These are phyloP conservation scores for Agrotis segetum DNA, from an alignment of 2,888 invertebrate genomes.

Conservation along the genomic window DNA sequence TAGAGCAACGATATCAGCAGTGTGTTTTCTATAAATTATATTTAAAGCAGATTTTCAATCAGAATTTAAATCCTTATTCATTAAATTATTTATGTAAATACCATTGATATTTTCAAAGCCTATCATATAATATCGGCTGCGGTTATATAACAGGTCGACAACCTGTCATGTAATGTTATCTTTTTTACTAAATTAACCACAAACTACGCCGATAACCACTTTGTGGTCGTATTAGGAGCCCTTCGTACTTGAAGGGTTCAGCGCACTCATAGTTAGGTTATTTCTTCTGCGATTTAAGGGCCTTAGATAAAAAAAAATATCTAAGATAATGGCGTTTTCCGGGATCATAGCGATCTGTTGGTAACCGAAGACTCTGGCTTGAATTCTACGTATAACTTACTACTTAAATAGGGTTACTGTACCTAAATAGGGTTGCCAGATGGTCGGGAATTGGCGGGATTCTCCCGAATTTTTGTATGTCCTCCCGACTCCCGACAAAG, in stretches of 20 bases:
- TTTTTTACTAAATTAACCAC: conserved; percentile 58
- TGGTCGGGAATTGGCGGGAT: too few relatives aligned
- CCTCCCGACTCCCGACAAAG: too few relatives aligned
- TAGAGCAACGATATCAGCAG: too few relatives aligned
- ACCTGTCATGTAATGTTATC: conserved; percentile 55
- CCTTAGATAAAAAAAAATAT: too few relatives aligned
- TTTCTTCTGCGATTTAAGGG: conserved; percentile 13
- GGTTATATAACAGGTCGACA: conserved; percentile 51
- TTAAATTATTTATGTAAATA: conserved; percentile 7
- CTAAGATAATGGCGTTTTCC: conserved; percentile 15
- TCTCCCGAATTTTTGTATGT: too few relatives aligned
- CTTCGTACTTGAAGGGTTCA: conserved; percentile 37
- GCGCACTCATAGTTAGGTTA: neutral
- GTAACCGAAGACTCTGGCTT: neutral
- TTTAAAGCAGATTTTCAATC: too few relatives aligned
- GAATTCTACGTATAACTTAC: too few relatives aligned
- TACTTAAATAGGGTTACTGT: too few relatives aligned
- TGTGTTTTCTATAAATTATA: too few relatives aligned
- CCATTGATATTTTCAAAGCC: conserved; percentile 15
- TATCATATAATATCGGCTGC: conserved; percentile 31
- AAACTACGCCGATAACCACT: conserved; percentile 30
- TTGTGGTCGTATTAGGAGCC: conserved; percentile 51
- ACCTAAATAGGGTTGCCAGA: too few relatives aligned
- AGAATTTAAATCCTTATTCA: too few relatives aligned
- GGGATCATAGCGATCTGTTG: neutral